A percentile compares a stretch with the other conserved stretches of the same genome.
These are phyloP conservation scores for Carcinoscorpius rotundicauda DNA, from an alignment of 1,140 invertebrate genomes.

Conservation along the genomic window DNA sequence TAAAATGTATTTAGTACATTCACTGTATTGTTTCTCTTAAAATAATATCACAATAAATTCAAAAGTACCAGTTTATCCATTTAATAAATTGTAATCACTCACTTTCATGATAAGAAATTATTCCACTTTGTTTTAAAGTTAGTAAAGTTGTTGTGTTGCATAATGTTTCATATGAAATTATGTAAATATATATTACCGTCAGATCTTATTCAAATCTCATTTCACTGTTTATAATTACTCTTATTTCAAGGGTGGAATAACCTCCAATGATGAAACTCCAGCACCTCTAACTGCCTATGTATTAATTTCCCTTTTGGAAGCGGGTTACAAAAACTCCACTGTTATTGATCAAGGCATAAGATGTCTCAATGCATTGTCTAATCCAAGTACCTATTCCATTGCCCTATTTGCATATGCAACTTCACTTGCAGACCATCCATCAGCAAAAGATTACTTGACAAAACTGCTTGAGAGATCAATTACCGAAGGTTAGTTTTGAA, in stretches of 20 bases:
- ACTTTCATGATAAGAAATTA: not conserved
- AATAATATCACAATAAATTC: too few species aligned
- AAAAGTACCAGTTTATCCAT: too few species aligned
- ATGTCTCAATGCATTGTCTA: conserved; percentile 41
- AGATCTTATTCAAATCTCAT: not conserved
- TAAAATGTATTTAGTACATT: not conserved
- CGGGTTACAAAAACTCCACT: conserved; percentile 28
- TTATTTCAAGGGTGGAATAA: conserved; percentile 42
- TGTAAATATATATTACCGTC: not conserved
- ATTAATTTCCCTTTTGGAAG: conserved; percentile 47
- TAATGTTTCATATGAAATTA: not conserved
- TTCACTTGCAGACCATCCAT: conserved; percentile 37
- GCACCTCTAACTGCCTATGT: conserved; percentile 52
- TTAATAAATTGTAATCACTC: not conserved
- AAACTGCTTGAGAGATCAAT: conserved; percentile 20
- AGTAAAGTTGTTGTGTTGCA: not conserved
- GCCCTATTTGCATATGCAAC: conserved; percentile 46
- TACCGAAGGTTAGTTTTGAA: not conserved
- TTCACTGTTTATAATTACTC: not conserved
- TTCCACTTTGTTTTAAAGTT: not conserved
- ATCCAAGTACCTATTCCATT: conserved; percentile 42
- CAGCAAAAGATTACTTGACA: conserved; percentile 15
- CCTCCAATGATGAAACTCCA: conserved; percentile 43
- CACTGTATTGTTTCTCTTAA: too few species aligned
- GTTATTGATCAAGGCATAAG: conserved; percentile 40